phyloP scores from a whole-genome alignment of 2,113 vertebrate genomes.

The Conger conger region DNA sequence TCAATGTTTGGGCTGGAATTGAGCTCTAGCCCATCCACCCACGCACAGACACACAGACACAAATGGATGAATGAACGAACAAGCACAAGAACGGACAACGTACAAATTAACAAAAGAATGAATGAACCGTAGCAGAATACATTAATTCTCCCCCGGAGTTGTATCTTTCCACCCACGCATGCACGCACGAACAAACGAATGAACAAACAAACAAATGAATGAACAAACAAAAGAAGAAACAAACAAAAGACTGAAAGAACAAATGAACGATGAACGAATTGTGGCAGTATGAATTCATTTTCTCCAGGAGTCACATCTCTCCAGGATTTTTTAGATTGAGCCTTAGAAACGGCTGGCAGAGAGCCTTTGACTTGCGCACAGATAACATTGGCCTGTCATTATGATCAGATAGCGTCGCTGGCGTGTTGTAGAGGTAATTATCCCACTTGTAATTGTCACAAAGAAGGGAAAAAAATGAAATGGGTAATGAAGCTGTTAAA shows the following conservation, averaged over 20 bases:
- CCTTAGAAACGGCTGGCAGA: background rate
- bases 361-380: background rate
- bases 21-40: background rate
- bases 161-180: no score
- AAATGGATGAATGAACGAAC: no score
- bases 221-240: no score
- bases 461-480: constrained; percentile 3
- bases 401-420: constrained; percentile 5
- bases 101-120: background rate
- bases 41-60: no score
- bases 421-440: constrained; percentile 15
- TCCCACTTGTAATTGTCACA: constrained; percentile 14
- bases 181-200: no score
- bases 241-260: background rate
- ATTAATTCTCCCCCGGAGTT: no score
- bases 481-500: constrained; percentile 10
- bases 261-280: background rate
- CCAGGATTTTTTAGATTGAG: background rate
- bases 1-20: background rate
- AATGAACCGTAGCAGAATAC: no score
- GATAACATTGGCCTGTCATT: constrained; percentile 3
- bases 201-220: no score
- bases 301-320: background rate
- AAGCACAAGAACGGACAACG: no score
- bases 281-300: background rate